Conservation (phyloP, 2,797 vertebrate genomes). For the Acrossocheilus wenchowensis region DNA sequence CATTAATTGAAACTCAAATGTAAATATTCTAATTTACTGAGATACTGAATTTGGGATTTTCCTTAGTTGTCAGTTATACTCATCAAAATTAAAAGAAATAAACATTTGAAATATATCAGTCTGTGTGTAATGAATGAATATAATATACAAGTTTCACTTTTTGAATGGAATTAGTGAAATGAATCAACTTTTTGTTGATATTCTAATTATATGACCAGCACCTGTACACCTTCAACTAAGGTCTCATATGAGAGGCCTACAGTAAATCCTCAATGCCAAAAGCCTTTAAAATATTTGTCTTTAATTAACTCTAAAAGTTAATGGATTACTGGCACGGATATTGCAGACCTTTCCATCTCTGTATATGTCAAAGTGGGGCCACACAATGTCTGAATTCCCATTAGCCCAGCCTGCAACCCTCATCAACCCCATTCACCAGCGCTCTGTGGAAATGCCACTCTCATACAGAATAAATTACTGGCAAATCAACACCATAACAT, state of each 20-base stretch:
- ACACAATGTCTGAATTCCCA: conserved; percentile 53
- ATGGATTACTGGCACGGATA: conserved; percentile 58
- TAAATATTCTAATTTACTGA: no score
- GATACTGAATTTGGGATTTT: no score
- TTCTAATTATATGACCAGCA: no score
- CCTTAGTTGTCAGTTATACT: no score
- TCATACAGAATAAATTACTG: conserved; percentile 42
- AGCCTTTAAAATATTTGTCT: conserved; percentile 35
- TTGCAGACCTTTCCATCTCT: conserved; percentile 50
- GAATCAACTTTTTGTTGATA: no score
- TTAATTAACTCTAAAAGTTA: conserved; percentile 63
- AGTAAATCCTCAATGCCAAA: background rate
- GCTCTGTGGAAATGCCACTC: conserved; percentile 33
- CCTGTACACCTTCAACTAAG: background rate
- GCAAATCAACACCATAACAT: conserved; percentile 15
- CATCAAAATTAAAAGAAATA: no score
- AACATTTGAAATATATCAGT: no score
- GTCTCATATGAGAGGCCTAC: background rate
- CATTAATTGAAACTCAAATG: no score
- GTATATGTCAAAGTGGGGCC: conserved; percentile 57
- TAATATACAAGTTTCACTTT: no score
- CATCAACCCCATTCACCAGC: conserved; percentile 21
- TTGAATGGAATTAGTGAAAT: no score
- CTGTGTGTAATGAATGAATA: no score
- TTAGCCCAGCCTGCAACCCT: conserved; percentile 59